Base-by-base conservation (phyloP, 2,113 vertebrate species). In the Sclerurus mexicanus region DNA sequence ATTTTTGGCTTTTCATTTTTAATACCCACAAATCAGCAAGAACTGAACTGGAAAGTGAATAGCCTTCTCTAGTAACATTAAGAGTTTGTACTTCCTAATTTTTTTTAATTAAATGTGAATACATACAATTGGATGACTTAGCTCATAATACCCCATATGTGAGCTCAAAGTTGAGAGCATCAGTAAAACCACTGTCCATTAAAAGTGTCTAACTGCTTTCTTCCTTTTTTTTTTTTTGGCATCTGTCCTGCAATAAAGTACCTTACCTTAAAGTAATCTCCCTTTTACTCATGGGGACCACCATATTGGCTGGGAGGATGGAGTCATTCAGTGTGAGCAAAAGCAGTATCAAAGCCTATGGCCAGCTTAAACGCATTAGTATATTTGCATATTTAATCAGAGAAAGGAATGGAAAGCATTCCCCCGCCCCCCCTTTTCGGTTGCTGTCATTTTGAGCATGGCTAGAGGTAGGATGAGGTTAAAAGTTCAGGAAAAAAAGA, bases 381-480 rank as follows among this genome's bases (percentile, higher is more conserved):
- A 53, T 85, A 94, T 97, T 95, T 82, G 66, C 78, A 68, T 91
- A 91, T 91, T 91, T 72, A 91, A 91, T 89, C 81, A 94, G 73
- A 93, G 73, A 87, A 94, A 93, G 67, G 92, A 96, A 95, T 91
- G 62, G 92, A 64, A 95, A 83, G 66, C 74, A 91, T 94, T 85
- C 37, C 69, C 47, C 56, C n/a, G 1, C 7, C 64, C 63, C 52
- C 21, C 19, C 63, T 66, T 89, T 93, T 89, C 1, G 2, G 20
- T 60, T 20, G 81, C 85, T 93, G 90, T 94, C 90, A 85, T 91
- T 93, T 95, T 90, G 69, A 93, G 90, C 85, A 91, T 82, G 82
- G 66, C 24, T 96, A 96, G 87, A 94, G 96, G 95, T 95, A 67
- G 15, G 77, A 96, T 93, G 77, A 97, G 95, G 93, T 94, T 96